phyloP scores from a whole-genome alignment of 2,113 vertebrate genomes.

The Daboia siamensis region DNA sequence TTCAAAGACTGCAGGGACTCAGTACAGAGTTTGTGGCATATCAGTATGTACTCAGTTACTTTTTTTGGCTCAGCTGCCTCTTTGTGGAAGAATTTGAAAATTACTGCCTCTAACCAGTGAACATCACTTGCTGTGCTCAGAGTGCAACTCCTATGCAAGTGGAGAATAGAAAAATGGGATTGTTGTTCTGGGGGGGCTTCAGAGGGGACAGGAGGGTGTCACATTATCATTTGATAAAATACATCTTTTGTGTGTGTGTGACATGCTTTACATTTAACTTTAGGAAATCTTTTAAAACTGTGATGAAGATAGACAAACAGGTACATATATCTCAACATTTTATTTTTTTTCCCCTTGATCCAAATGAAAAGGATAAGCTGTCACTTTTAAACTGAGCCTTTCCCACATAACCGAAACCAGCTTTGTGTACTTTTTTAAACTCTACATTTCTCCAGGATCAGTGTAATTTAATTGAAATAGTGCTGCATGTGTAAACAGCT shows the following conservation, averaged over 20 bases:
- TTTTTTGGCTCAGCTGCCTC: background rate
- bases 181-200: background rate
- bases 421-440: constrained; percentile 65
- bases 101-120: background rate
- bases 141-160: background rate
- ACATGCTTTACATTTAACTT: constrained; percentile 38
- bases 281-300: constrained; percentile 40
- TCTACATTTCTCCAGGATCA: constrained; percentile 71
- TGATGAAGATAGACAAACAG: constrained; percentile 24
- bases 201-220: background rate
- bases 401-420: constrained; percentile 55
- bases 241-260: background rate
- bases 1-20: background rate
- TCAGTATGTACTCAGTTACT: too few relatives aligned
- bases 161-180: background rate
- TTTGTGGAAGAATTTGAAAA: background rate
- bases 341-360: background rate
- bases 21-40: background rate
- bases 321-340: constrained; percentile 27
- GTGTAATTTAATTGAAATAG: constrained; percentile 81
- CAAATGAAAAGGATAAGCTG: constrained; percentile 52
- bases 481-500: constrained; percentile 75
- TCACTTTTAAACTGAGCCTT: constrained; percentile 56
- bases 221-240: background rate
- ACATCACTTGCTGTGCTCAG: background rate